Evolutionary conservation across 2,113 vertebrate species (phyloP).

Genomic region (Riparia riparia): DNA sequence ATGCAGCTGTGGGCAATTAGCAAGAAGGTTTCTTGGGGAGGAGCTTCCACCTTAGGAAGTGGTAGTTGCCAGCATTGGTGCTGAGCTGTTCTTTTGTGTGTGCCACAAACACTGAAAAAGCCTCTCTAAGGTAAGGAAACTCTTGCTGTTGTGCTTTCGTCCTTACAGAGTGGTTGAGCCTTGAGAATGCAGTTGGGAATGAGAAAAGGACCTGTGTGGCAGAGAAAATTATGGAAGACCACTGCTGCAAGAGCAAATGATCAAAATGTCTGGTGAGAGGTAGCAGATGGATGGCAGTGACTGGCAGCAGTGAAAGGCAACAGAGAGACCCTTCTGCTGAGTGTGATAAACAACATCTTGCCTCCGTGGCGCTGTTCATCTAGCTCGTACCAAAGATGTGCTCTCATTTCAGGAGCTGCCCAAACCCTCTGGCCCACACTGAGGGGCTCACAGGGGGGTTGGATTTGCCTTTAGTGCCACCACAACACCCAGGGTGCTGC

Average conservation of each 20-base stretch:
- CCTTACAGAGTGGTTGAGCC: fast-evolving
- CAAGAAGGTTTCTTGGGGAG: not conserved
- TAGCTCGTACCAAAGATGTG: not conserved
- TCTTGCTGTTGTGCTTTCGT: not conserved
- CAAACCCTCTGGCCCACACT: not conserved
- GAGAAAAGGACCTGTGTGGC: not conserved
- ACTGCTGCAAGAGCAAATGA: not conserved
- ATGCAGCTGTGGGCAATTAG: not conserved
- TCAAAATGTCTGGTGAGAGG: not conserved
- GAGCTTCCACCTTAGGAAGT: fast-evolving
- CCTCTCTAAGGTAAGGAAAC: not conserved
- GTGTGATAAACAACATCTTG: not conserved
- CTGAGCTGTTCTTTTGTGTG: fast-evolving
- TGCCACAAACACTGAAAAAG: fast-evolving
- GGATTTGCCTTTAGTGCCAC: fast-evolving
- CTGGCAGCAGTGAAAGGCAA: not conserved
- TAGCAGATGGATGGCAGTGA: not conserved
- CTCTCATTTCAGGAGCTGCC: not conserved
- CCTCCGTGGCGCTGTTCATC: not conserved
- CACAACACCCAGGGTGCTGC: fast-evolving
- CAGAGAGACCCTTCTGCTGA: not conserved
- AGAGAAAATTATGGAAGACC: not conserved
- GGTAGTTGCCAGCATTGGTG: fast-evolving
- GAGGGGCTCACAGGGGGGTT: not conserved
- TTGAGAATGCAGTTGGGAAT: not conserved